Evolutionary conservation across 2,113 vertebrate genomes (phyloP).

Genomic region (Xenus cinereus): DNA sequence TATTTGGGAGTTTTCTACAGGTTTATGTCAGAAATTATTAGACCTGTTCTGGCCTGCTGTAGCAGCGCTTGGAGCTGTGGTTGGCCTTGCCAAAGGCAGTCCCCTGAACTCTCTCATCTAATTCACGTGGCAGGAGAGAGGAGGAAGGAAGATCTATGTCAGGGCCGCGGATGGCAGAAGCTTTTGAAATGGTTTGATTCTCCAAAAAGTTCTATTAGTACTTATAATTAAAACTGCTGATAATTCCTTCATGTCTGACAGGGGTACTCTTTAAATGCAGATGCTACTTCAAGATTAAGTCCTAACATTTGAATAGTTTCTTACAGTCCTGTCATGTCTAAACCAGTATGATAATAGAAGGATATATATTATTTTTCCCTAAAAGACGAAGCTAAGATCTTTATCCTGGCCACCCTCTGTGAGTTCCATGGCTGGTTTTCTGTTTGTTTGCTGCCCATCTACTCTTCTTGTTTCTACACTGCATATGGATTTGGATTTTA

Average conservation of each 20-base stretch:
- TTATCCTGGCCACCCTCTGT: background rate
- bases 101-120: background rate
- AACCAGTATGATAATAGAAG: background rate
- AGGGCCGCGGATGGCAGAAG: background rate
- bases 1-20: background rate
- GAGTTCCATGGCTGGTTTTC: background rate
- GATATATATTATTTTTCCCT: background rate
- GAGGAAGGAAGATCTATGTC: background rate
- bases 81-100: background rate
- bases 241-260: background rate
- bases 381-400: background rate
- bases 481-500: background rate
- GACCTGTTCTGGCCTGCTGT: background rate
- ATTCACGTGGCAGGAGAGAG: background rate
- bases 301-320: background rate
- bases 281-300: background rate
- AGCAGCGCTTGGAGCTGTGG: background rate
- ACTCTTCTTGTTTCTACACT: background rate
- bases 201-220: background rate
- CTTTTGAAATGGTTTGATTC: background rate
- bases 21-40: background rate
- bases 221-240: background rate
- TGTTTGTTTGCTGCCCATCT: background rate
- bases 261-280: background rate
- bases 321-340: background rate